These are phyloP conservation scores for Leptoteleia sp. DNA, from an alignment of 1,140 invertebrate species.

Conservation along the genomic window DNA sequence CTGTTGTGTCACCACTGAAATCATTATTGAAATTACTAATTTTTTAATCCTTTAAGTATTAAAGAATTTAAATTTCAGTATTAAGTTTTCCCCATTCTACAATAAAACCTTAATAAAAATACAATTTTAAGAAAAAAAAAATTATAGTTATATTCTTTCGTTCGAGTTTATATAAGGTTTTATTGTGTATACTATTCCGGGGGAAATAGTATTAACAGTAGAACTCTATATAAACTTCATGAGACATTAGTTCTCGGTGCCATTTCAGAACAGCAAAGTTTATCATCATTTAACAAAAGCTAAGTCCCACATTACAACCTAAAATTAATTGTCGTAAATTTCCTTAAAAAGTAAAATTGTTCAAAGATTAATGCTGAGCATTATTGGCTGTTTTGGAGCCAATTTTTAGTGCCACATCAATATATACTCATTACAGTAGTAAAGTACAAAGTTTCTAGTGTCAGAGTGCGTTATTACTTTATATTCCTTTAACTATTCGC, in stretches of 20 bases:
- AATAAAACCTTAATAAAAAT: too few relatives aligned
- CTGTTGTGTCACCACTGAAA: too few relatives aligned
- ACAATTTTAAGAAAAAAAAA: too few relatives aligned
- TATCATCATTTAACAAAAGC: constrained; percentile 4
- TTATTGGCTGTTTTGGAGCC: not conserved
- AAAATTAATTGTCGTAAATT: constrained; percentile 23
- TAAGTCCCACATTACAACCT: constrained; percentile 7
- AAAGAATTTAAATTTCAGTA: too few relatives aligned
- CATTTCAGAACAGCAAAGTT: constrained; percentile 4
- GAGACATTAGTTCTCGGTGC: not conserved
- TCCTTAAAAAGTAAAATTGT: constrained; percentile 10
- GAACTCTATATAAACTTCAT: not conserved
- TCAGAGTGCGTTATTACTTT: constrained; percentile 38
- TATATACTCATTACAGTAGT: constrained; percentile 41
- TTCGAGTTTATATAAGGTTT: too few relatives aligned
- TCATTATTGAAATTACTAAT: too few relatives aligned
- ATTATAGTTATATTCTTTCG: too few relatives aligned
- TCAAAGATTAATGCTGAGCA: constrained; percentile 1
- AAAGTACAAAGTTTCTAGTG: constrained; percentile 41
- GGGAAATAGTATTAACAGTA: too few relatives aligned
- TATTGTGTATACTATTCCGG: too few relatives aligned
- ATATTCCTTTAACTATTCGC: constrained; percentile 46
- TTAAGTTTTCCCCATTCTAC: too few relatives aligned
- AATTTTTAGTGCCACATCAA: constrained; percentile 30
- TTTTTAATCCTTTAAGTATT: too few relatives aligned